These are phyloP conservation scores for Brenthis ino DNA, from an alignment of 2,888 invertebrate genomes.

Conservation along the genomic window DNA sequence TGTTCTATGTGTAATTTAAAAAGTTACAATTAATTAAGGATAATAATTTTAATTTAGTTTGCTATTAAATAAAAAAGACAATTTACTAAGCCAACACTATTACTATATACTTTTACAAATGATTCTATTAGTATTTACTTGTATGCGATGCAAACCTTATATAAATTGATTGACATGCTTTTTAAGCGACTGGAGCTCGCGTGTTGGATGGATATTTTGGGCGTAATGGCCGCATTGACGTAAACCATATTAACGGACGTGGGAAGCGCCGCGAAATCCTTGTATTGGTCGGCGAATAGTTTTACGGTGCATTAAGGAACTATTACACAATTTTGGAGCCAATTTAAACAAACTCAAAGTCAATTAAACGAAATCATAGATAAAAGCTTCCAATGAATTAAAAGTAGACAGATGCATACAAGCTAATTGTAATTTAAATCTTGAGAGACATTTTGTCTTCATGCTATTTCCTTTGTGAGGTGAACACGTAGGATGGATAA, in stretches of 20 bases:
- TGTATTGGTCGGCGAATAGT: slow-evolving; percentile 54
- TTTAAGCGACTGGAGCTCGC: slow-evolving; percentile 63
- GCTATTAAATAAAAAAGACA: no score
- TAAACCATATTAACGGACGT: slow-evolving; percentile 69
- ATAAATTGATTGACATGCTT: slow-evolving; percentile 75
- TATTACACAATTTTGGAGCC: slow-evolving; percentile 47
- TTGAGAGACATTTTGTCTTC: no score
- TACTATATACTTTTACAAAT: background rate
- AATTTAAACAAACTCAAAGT: slow-evolving; percentile 41
- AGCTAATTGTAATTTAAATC: background rate
- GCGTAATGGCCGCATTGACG: slow-evolving; percentile 72
- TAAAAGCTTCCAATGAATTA: slow-evolving; percentile 4
- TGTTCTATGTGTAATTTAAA: no score
- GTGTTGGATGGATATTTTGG: slow-evolving; percentile 64
- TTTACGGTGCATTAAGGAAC: slow-evolving; percentile 54
- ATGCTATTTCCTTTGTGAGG: no score
- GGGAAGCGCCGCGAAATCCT: slow-evolving; percentile 65
- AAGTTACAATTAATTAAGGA: no score
- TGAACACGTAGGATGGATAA: no score
- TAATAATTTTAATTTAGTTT: no score
- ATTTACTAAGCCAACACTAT: no score
- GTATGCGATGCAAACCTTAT: slow-evolving; percentile 42
- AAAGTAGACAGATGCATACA: slow-evolving; percentile 7
- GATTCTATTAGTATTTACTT: background rate
- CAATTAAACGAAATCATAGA: slow-evolving; percentile 27